A percentile compares a stretch with the other conserved stretches of the same genome.
These are phyloP conservation scores for Lates calcarifer DNA, from an alignment of 2,113 vertebrate species.

Conservation along the genomic window DNA sequence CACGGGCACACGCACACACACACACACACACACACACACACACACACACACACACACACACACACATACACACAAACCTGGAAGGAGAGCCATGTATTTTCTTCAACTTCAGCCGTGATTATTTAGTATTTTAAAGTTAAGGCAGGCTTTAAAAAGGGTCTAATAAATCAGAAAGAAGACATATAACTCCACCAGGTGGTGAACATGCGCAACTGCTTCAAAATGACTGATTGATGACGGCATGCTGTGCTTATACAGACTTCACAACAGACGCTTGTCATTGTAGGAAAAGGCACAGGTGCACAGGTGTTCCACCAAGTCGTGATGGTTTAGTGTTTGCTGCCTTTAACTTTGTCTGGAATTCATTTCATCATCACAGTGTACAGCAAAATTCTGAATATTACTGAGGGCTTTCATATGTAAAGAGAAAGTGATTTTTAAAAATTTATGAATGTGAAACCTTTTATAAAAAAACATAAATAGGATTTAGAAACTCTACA, in stretches of 20 bases:
- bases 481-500: background rate
- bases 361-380: background rate
- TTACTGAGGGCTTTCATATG: background rate
- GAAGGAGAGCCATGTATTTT: background rate
- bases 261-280: background rate
- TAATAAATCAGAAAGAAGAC: background rate
- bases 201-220: conserved; percentile 12
- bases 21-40: background rate
- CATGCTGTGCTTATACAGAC: too few species aligned
- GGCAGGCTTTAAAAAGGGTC: background rate
- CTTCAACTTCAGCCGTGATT: background rate
- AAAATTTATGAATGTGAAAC: background rate
- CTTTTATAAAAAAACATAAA: background rate
- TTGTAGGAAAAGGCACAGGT: background rate
- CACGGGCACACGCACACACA: background rate
- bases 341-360: too few species aligned
- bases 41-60: background rate
- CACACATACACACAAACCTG: background rate
- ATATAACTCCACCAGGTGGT: conserved; percentile 69
- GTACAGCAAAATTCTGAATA: background rate
- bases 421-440: background rate
- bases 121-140: background rate
- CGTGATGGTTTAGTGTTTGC: too few species aligned
- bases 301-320: background rate
- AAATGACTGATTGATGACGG: background rate